These are phyloP conservation scores for Paraescarpia echinospica DNA, from an alignment of 1,140 invertebrate species.

Conservation along the genomic window DNA sequence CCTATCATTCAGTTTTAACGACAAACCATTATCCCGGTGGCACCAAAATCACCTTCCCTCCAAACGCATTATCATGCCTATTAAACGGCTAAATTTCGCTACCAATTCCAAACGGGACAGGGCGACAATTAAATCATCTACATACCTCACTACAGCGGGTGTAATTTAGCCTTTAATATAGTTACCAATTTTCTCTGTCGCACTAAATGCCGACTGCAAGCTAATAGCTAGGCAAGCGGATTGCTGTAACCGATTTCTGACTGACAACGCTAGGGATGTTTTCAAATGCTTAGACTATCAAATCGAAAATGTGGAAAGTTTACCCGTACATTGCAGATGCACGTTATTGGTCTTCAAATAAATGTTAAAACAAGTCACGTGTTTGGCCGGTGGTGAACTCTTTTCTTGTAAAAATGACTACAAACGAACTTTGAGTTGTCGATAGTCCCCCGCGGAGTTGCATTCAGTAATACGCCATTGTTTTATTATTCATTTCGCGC, in stretches of 20 bases:
- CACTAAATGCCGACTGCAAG: neutral
- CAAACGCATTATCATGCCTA: neutral
- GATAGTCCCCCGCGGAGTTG: neutral
- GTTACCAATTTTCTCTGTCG: neutral
- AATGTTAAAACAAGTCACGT: neutral
- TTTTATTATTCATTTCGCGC: neutral
- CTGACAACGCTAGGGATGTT: neutral
- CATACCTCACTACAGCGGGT: neutral
- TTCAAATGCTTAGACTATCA: no score
- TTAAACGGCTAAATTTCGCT: neutral
- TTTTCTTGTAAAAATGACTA: neutral
- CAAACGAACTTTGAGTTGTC: neutral
- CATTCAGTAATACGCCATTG: neutral
- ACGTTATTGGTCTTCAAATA: neutral
- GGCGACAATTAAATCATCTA: neutral
- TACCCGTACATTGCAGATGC: neutral
- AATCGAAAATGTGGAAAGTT: neutral
- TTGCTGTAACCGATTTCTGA: neutral
- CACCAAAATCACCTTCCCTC: neutral
- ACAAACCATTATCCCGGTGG: neutral
- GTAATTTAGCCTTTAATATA: neutral
- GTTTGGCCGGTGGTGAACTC: neutral
- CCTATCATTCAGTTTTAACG: neutral
- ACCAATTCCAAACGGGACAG: neutral
- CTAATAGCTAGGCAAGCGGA: neutral